A percentile compares a stretch with the other conserved stretches of the same genome.
These are phyloP conservation scores for Morinoia aosen DNA, from an alignment of 2,888 invertebrate genomes.

Conservation along the genomic window DNA sequence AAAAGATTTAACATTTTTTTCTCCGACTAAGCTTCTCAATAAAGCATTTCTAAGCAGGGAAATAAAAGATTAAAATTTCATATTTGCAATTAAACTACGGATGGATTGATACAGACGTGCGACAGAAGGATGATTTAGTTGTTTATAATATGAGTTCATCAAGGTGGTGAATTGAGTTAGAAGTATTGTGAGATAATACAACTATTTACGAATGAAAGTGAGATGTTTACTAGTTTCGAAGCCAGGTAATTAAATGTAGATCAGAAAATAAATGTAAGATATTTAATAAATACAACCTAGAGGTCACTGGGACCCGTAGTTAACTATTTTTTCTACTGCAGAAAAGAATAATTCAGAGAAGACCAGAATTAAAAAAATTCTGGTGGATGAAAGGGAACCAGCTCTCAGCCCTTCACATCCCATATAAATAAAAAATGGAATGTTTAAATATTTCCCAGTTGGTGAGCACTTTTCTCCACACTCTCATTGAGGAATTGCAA, in stretches of 20 bases:
- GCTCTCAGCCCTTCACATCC: neutral
- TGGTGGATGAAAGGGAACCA: no score
- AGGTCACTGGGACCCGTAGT: neutral
- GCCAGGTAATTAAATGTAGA: neutral
- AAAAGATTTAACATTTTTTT: no score
- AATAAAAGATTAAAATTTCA: neutral
- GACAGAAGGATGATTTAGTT: neutral
- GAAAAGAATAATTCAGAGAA: neutral
- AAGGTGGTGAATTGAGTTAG: neutral
- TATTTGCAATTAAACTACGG: neutral
- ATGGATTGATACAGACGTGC: neutral
- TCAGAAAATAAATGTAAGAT: neutral
- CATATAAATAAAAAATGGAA: neutral
- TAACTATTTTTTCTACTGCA: neutral
- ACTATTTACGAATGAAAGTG: neutral
- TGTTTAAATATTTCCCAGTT: neutral
- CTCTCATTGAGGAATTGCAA: no score
- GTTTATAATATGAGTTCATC: neutral
- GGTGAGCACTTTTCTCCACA: neutral
- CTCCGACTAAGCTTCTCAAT: neutral
- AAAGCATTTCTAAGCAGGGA: neutral
- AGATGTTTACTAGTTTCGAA: neutral
- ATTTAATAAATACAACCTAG: neutral
- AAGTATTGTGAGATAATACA: neutral
- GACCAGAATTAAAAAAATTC: no score